phyloP scores from a whole-genome alignment of 2,797 vertebrate species.

The Lagodon rhomboides region DNA sequence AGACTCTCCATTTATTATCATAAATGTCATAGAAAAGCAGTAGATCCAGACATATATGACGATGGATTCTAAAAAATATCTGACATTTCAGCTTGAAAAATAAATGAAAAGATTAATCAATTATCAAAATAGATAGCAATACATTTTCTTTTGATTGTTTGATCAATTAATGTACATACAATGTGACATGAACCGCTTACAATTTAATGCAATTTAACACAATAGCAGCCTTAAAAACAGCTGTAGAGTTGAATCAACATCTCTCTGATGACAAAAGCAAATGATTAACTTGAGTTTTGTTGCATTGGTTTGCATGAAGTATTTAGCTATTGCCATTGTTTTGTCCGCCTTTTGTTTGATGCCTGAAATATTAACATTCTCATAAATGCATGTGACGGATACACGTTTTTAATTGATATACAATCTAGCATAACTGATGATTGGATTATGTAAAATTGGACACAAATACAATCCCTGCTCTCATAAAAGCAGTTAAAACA shows the following conservation, averaged over 20 bases:
- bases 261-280: background rate
- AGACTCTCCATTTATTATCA: too few species aligned
- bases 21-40: too few species aligned
- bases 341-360: background rate
- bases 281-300: background rate
- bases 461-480: background rate
- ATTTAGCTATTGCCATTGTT: background rate
- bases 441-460: conserved; percentile 4
- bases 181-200: background rate
- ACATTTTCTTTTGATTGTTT: too few species aligned
- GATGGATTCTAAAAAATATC: too few species aligned
- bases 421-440: background rate
- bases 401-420: background rate
- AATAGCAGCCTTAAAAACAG: background rate
- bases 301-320: background rate
- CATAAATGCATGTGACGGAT: background rate
- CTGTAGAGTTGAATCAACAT: background rate
- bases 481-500: conserved; percentile 1
- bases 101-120: too few species aligned
- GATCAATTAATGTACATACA: background rate
- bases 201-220: background rate
- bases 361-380: background rate
- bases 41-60: too few species aligned
- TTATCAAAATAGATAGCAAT: too few species aligned
- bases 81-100: too few species aligned